These are phyloP conservation scores for Pavo muticus DNA, from an alignment of 2,113 vertebrate species.

Conservation along the genomic window DNA sequence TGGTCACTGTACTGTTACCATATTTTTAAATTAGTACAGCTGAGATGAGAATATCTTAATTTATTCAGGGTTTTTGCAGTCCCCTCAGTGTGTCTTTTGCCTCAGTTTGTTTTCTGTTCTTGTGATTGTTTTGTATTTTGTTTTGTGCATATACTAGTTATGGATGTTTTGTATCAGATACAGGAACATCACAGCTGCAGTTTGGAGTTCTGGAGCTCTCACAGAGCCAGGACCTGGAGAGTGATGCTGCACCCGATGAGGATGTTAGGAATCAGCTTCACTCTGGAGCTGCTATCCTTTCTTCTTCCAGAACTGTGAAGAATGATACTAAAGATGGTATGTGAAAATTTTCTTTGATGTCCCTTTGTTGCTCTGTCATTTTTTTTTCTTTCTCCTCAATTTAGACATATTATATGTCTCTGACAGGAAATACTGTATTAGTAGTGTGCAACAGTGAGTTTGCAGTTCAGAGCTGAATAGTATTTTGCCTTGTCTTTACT, in stretches of 20 bases:
- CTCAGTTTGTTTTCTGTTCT: not conserved
- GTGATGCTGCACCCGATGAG: conserved; percentile 34
- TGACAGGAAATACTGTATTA: not conserved
- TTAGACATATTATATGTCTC: not conserved
- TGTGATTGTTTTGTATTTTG: not conserved
- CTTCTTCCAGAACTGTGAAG: not conserved
- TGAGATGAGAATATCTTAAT: not conserved
- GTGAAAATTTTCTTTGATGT: not conserved
- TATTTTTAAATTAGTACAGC: not conserved
- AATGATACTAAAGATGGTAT: conserved; percentile 29
- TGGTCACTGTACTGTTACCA: fast-evolving
- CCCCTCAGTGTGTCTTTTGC: not conserved
- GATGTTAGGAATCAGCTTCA: not conserved
- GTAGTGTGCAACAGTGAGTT: not conserved
- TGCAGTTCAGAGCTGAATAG: not conserved
- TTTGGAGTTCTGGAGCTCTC: conserved; percentile 90
- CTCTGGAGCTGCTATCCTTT: conserved; percentile 4
- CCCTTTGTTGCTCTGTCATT: not conserved
- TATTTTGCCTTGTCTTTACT: not conserved
- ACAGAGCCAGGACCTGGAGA: conserved; percentile 88
- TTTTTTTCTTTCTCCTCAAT: not conserved
- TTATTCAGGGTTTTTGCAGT: not conserved
- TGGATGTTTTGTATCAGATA: conserved; percentile 61
- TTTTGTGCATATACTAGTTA: not conserved
- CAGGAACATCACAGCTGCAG: conserved; percentile 82